Conservation (phyloP, 2,797 vertebrate genomes). For the Onychomys arenicola region DNA sequence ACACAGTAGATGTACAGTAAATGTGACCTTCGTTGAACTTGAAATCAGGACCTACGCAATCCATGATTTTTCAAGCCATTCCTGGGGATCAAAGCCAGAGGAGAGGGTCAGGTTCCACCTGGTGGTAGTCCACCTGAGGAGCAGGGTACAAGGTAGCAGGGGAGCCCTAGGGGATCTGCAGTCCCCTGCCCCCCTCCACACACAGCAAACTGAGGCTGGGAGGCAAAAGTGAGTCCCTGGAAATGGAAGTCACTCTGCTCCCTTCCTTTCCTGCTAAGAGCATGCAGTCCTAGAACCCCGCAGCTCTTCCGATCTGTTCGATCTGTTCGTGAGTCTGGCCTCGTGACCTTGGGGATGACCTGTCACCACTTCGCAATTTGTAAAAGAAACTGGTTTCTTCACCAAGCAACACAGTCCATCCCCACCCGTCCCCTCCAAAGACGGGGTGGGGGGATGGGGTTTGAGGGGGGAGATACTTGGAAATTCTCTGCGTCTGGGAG, state of each 20-base stretch:
- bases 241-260: background rate
- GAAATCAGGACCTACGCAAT: constrained; percentile 50
- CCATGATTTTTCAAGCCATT: background rate
- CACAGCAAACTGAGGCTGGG: background rate
- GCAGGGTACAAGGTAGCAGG: background rate
- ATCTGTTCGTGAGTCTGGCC: constrained; percentile 11
- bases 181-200: background rate
- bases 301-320: background rate
- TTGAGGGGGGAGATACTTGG: background rate
- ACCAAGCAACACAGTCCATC: background rate
- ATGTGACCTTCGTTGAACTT: constrained; percentile 69
- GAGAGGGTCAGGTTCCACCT: background rate
- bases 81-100: background rate
- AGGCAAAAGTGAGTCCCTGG: background rate
- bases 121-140: background rate
- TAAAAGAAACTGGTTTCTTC: background rate
- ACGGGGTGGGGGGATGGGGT: rapidly evolving
- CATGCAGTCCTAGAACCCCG: background rate
- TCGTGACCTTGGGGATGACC: constrained; percentile 78
- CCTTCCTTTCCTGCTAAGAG: background rate
- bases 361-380: background rate
- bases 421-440: background rate
- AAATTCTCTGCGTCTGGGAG: constrained; percentile 66
- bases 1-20: background rate
- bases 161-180: background rate